phyloP scores from a whole-genome alignment of 2,797 vertebrate genomes.

The Vireo griseus region DNA sequence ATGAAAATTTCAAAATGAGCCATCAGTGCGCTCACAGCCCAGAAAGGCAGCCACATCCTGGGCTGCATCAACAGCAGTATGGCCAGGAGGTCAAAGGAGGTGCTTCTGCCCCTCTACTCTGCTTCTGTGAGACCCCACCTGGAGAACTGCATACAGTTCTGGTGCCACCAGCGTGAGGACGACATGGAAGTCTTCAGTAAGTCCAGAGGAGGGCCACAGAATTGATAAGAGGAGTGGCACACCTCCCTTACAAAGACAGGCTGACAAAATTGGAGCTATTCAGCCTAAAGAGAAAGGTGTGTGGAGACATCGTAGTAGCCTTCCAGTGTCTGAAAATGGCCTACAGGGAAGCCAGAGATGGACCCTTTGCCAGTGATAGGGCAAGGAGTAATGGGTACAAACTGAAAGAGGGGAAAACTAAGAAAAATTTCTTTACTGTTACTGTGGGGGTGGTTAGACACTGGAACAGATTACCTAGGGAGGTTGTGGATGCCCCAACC shows the following conservation, averaged over 20 bases:
- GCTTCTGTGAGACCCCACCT: not conserved
- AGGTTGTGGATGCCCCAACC: not conserved
- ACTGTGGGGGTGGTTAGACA: not conserved
- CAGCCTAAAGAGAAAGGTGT: not conserved
- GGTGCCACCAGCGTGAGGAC: too few relatives aligned
- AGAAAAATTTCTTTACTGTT: not conserved
- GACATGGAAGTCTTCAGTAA: not conserved
- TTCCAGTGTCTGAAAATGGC: not conserved
- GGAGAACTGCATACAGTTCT: not conserved
- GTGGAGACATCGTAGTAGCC: not conserved
- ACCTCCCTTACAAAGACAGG: not conserved
- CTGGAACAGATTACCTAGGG: not conserved
- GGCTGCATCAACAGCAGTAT: not conserved
- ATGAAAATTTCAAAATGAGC: not conserved
- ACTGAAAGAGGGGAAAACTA: not conserved
- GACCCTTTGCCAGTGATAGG: not conserved
- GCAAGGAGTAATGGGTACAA: not conserved
- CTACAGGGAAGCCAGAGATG: not conserved
- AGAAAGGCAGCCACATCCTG: not conserved
- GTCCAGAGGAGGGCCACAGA: not conserved
- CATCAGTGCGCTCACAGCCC: not conserved
- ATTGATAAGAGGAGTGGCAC: not conserved
- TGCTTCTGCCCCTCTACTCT: not conserved
- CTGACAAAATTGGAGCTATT: not conserved
- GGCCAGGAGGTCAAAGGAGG: not conserved